phyloP scores from a whole-genome alignment of 1,140 invertebrate genomes.

The Cherax destructor region DNA sequence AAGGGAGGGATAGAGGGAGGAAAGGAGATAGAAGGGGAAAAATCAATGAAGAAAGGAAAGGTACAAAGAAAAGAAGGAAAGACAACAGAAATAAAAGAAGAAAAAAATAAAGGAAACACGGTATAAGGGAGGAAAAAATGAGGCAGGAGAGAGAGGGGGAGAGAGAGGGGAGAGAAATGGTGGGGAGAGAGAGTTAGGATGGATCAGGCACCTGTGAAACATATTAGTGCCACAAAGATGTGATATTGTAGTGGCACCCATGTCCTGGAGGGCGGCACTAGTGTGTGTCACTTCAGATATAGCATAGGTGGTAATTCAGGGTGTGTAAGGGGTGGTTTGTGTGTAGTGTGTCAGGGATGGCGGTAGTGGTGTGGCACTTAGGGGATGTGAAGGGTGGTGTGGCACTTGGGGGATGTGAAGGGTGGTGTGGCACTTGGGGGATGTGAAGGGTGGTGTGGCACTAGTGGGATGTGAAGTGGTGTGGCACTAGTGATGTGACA shows the following conservation, averaged over 20 bases:
- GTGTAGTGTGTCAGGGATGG: not conserved
- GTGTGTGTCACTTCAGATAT: no score
- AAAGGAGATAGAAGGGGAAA: not conserved
- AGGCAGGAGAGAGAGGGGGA: not conserved
- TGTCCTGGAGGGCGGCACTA: not conserved
- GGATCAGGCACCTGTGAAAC: not conserved
- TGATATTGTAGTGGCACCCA: not conserved
- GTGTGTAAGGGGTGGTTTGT: no score
- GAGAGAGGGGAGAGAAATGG: not conserved
- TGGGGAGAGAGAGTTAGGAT: not conserved
- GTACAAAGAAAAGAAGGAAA: not conserved
- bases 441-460: not conserved
- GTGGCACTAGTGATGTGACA: not conserved
- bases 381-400: not conserved
- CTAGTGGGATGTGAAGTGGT: not conserved
- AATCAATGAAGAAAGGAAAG: not conserved
- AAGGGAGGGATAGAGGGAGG: no score
- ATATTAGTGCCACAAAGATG: not conserved
- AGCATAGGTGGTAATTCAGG: no score
- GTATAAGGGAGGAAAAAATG: not conserved
- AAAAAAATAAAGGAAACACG: not conserved
- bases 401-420: not conserved
- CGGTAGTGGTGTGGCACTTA: not conserved
- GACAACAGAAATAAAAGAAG: not conserved
- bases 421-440: not conserved